Evolutionary conservation across 2,888 invertebrate species (phyloP).

Genomic region (Drosophila lacicola): DNA sequence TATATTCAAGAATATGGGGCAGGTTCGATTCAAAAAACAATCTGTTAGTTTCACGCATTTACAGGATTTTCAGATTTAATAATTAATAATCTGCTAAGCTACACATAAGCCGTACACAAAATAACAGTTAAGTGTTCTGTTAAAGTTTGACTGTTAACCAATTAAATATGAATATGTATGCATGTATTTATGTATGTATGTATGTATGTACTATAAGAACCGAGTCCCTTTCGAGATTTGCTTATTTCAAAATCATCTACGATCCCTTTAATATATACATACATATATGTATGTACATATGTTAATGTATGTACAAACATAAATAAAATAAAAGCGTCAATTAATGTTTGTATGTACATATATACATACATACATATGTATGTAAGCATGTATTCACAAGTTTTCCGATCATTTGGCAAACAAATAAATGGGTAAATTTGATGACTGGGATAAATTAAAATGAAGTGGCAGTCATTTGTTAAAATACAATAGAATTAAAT

Average conservation of each 20-base stretch:
- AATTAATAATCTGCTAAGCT: slow-evolving; percentile 11
- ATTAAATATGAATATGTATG: neutral
- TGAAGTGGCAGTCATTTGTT: slow-evolving; percentile 55
- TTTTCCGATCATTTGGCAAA: slow-evolving; percentile 19
- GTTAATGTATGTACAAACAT: neutral
- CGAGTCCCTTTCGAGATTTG: too few relatives aligned
- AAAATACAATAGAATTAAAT: slow-evolving; percentile 58
- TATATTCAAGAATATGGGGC: slow-evolving; percentile 44
- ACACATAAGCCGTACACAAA: neutral
- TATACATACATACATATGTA: neutral
- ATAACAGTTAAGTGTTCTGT: neutral
- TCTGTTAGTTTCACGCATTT: slow-evolving; percentile 8
- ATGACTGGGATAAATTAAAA: slow-evolving; percentile 56
- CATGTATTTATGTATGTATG: neutral
- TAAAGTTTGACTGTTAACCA: neutral
- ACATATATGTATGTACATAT: neutral
- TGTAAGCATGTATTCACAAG: neutral
- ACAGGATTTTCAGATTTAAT: slow-evolving; percentile 7
- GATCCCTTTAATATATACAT: neutral
- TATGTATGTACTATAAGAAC: neutral
- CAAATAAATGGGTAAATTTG: slow-evolving; percentile 46
- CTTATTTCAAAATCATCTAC: neutral
- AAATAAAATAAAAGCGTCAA: slow-evolving; percentile 6
- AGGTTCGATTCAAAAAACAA: slow-evolving; percentile 30
- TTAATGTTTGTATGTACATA: slow-evolving; percentile 1